Percentiles rank a stretch among this genome's conserved stretches.
These are phyloP conservation scores for Zophobas morio DNA, from an alignment of 1,140 invertebrate genomes.

Conservation along the genomic window DNA sequence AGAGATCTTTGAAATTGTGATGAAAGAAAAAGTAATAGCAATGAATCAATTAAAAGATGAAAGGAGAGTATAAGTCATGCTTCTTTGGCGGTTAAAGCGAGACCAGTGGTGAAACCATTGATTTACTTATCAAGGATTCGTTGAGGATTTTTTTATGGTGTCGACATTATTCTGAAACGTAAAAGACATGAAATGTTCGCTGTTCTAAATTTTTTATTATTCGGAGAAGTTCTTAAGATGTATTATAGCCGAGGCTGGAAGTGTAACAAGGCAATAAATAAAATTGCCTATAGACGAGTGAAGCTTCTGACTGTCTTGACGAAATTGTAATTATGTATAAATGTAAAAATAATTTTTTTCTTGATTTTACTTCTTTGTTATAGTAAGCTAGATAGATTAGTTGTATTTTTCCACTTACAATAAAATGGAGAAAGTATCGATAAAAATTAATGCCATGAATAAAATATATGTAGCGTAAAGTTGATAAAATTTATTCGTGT, in stretches of 20 bases:
- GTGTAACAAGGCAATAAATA: not conserved
- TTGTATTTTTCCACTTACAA: too few species aligned
- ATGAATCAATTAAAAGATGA: constrained; percentile 33
- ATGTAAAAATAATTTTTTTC: too few species aligned
- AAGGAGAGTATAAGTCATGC: constrained; percentile 13
- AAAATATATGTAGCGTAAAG: too few species aligned
- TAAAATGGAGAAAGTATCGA: too few species aligned
- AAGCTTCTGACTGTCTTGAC: too few species aligned
- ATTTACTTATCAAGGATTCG: constrained; percentile 17
- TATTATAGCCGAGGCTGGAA: constrained; percentile 3
- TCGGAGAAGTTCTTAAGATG: not conserved
- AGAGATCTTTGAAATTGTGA: constrained; percentile 13
- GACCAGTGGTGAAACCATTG: constrained; percentile 23
- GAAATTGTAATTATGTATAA: too few species aligned
- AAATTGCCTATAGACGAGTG: too few species aligned
- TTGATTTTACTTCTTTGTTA: too few species aligned
- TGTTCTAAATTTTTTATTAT: too few species aligned
- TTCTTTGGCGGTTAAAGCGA: constrained; percentile 13
- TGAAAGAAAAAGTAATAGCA: not conserved
- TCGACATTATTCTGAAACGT: not conserved
- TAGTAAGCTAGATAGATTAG: too few species aligned
- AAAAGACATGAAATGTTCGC: not conserved
- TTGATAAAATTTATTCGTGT: too few species aligned
- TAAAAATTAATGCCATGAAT: too few species aligned
- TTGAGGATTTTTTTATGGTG: constrained; percentile 18